Conservation (phyloP, 1,140 invertebrate species). For the Papilio machaon region DNA sequence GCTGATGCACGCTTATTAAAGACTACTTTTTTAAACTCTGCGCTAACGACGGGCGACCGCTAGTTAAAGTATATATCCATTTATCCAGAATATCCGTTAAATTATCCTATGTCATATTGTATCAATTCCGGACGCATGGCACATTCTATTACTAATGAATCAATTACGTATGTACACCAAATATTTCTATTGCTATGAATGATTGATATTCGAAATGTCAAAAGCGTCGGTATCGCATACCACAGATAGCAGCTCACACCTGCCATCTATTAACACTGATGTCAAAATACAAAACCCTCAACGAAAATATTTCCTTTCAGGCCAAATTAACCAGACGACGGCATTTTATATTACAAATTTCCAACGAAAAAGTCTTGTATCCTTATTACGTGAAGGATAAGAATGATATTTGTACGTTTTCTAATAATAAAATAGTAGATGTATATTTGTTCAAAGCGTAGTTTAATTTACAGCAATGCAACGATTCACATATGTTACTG, state of each 20-base stretch:
- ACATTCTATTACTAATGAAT: conserved; percentile 17
- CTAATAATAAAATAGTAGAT: not conserved
- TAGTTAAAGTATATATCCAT: no score
- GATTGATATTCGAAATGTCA: conserved; percentile 15
- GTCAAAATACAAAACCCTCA: conserved; percentile 71
- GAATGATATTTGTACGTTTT: conserved; percentile 25
- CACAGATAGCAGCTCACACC: conserved; percentile 60
- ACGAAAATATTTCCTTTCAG: conserved; percentile 64
- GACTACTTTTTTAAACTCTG: no score
- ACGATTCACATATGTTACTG: conserved; percentile 33
- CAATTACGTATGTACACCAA: conserved; percentile 1
- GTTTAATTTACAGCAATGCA: conserved; percentile 36
- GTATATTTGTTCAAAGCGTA: not conserved
- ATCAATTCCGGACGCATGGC: not conserved
- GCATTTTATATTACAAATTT: conserved; percentile 41
- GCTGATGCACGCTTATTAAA: no score
- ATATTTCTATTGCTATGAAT: conserved; percentile 34
- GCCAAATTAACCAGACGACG: conserved; percentile 54
- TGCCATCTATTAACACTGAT: conserved; percentile 75
- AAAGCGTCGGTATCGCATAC: conserved; percentile 46
- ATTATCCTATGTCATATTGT: not conserved
- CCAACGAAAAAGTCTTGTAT: not conserved
- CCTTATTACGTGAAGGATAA: conserved; percentile 31
- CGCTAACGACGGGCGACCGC: no score
- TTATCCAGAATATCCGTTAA: not conserved